Evolutionary conservation across 2,888 invertebrate species (phyloP).

Genomic region (Proisotoma minuta): DNA sequence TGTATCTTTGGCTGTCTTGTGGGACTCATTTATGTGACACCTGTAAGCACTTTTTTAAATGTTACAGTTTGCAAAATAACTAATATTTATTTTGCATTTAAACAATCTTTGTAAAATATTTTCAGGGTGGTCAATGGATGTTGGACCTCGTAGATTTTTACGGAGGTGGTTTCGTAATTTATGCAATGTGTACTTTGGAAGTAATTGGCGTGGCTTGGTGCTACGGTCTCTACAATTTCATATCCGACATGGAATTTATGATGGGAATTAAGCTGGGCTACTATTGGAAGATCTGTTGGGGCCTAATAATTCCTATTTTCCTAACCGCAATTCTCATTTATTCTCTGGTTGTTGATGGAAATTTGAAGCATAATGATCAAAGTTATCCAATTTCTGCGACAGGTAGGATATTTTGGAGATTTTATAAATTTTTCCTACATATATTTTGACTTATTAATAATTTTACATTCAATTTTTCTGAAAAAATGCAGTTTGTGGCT

Average conservation of each 20-base stretch:
- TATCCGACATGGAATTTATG: conserved; percentile 76
- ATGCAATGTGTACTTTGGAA: conserved; percentile 58
- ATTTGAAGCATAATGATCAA: conserved; percentile 9
- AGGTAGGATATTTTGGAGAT: conserved; percentile 17
- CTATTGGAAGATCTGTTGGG: conserved; percentile 79
- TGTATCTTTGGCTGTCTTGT: conserved; percentile 59
- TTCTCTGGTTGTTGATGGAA: conserved; percentile 51
- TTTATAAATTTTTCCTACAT: too few species aligned
- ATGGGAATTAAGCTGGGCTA: conserved; percentile 62
- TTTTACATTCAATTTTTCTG: background rate
- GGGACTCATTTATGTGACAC: conserved; percentile 70
- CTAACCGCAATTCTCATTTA: conserved; percentile 68
- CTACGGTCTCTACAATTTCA: conserved; percentile 59
- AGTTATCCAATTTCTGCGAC: conserved; percentile 20
- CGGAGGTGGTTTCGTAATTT: conserved; percentile 57
- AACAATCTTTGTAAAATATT: conserved; percentile 17
- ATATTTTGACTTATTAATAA: background rate
- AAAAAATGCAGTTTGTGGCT: conserved; percentile 21
- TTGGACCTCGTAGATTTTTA: conserved; percentile 60
- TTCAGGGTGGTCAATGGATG: conserved; percentile 61
- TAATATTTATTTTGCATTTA: background rate
- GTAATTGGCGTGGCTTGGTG: conserved; percentile 58
- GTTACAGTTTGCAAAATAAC: background rate
- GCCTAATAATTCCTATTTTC: conserved; percentile 60
- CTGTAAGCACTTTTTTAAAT: conserved; percentile 56